phyloP scores from a whole-genome alignment of 2,888 invertebrate genomes.

The Hipparchia sbordonii region DNA sequence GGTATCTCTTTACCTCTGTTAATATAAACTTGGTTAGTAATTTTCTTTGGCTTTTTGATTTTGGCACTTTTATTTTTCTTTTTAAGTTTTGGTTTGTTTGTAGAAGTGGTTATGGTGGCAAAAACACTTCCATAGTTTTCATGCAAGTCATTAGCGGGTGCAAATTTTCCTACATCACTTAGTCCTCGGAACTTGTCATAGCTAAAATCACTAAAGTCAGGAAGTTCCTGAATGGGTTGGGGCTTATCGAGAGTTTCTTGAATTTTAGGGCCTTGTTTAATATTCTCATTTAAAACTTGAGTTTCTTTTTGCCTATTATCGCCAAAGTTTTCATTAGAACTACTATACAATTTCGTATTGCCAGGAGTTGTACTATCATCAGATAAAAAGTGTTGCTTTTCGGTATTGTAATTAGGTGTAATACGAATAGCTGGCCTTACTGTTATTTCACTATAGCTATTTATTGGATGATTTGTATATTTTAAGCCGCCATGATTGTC shows the following conservation, averaged over 20 bases:
- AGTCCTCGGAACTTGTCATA: slow-evolving; percentile 56
- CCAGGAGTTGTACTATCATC: background rate
- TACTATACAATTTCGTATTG: background rate
- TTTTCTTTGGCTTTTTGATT: slow-evolving; percentile 43
- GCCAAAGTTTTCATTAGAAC: slow-evolving; percentile 13
- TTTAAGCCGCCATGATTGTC: background rate
- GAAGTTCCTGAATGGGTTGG: slow-evolving; percentile 52
- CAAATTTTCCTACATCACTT: slow-evolving; percentile 55
- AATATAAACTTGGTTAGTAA: slow-evolving; percentile 50
- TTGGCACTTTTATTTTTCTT: slow-evolving; percentile 37
- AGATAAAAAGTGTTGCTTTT: background rate
- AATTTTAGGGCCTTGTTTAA: slow-evolving; percentile 40
- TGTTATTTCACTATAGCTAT: background rate
- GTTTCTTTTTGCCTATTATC: slow-evolving; percentile 14
- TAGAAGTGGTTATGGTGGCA: slow-evolving; percentile 41
- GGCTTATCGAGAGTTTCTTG: slow-evolving; percentile 37
- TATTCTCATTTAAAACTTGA: slow-evolving; percentile 23
- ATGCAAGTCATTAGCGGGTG: slow-evolving; percentile 42
- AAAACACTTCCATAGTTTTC: slow-evolving; percentile 10
- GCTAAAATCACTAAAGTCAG: slow-evolving; percentile 58
- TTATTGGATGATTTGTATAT: background rate
- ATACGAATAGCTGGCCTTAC: background rate
- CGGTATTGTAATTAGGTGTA: background rate
- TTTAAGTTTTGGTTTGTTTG: slow-evolving; percentile 14
- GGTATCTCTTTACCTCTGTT: slow-evolving; percentile 72